Evolutionary conservation across 2,888 invertebrate genomes (phyloP), one percentile per base, ranked within the genome.

Genomic region (Drosophila recens): DNA sequence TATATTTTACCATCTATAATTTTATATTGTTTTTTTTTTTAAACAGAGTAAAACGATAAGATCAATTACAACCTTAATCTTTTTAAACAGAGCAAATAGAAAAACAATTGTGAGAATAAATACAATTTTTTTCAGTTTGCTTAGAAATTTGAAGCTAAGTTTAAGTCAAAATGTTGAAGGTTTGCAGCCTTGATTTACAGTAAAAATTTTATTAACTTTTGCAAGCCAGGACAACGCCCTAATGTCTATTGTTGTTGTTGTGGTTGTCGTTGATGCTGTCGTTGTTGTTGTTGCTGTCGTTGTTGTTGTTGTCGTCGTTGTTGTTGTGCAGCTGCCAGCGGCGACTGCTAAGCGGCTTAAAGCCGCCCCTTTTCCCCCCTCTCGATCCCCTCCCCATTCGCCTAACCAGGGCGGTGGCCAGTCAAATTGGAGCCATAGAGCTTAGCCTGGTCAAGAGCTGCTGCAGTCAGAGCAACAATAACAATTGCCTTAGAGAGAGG

Each of bases 261-360:
- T 20, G 43, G 30, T 40, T 13, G 36, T 5, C 1, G 36, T n/a
- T 27, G 27, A 6, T 27, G 27, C 6, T 27, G 27, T 30, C 1
- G 30, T 30, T 30, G 8, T 8, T 30, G 30, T 2, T 30, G 30
- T 1, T 30, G 30, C 2, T 1, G 30, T 8, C 8, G 1, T 8
- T 8, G 8, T 8, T 48, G 9, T 23, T 51, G 13, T 42, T n/a
- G 38, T 15, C 1, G 15, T 15, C 4, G 15, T 40, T 33, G 17
- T 27, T 56, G 20, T 33, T 51, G 17, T 45, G 36, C 51, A 43
- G 51, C 43, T 58, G 72, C 38, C 52, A 42, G 40, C 48, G 13
- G 34, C 48, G 17, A 15, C 9, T 46, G 58, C 15, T 80, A 80
- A 83, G 84, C 83, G 54, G 89, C 89, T 83, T 83, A 72, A 8